Evolutionary conservation across 35 echinoderm and acorn worm species (phyloP).

Genomic region (Nesometra sesokonis): DNA sequence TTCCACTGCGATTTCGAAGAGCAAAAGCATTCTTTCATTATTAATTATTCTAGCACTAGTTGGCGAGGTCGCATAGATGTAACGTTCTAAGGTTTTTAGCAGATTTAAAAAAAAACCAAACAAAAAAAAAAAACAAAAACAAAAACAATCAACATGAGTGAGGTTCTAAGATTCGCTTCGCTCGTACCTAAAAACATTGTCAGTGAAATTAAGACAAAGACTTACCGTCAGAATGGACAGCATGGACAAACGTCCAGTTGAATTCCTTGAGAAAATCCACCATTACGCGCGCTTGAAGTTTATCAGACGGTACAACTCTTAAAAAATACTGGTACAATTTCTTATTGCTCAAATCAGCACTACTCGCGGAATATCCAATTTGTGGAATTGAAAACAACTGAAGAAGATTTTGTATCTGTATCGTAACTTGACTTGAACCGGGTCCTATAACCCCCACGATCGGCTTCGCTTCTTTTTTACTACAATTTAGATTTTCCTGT

Average conservation of each 20-base stretch:
- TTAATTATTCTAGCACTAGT: too few species aligned
- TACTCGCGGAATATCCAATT: slow-evolving; percentile 93
- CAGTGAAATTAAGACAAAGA: background rate
- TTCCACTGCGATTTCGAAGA: too few species aligned
- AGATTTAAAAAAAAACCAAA: too few species aligned
- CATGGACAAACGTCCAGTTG: slow-evolving; percentile 95
- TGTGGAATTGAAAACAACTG: slow-evolving; percentile 98
- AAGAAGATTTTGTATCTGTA: slow-evolving; percentile 90
- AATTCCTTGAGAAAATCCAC: slow-evolving; percentile 78
- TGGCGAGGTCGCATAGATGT: too few species aligned
- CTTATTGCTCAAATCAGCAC: slow-evolving; percentile 91
- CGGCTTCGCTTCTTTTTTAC: slow-evolving; percentile 29
- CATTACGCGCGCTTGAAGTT: slow-evolving; percentile 89
- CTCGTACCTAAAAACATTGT: background rate
- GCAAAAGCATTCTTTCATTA: too few species aligned
- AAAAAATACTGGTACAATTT: slow-evolving; percentile 85
- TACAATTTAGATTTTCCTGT: background rate
- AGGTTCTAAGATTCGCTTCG: background rate
- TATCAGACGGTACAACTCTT: slow-evolving; percentile 84
- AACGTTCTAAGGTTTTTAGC: too few species aligned
- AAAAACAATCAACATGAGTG: background rate
- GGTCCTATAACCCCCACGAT: slow-evolving; percentile 89
- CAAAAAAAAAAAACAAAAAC: too few species aligned
- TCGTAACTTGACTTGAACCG: slow-evolving; percentile 82
- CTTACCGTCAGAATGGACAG: slow-evolving; percentile 85